Base-by-base conservation (phyloP, 1,140 invertebrate species). In the Dendrolimus kikuchii region DNA sequence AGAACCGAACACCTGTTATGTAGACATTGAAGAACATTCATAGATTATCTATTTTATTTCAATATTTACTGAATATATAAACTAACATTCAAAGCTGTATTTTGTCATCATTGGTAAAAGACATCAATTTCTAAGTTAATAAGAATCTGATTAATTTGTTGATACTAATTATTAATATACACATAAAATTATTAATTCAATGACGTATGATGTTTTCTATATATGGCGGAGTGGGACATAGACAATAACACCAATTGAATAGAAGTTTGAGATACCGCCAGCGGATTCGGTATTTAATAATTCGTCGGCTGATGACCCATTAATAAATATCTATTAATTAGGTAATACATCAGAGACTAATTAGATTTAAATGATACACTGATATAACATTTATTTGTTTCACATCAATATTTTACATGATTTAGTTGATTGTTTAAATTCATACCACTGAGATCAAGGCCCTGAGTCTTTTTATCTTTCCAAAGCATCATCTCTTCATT, bases 371-470 rank as follows among this genome's bases (percentile, higher is more conserved):
- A 23, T 23, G 23, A 23, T 23, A 23, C 23, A 23, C 23, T 23
- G 23, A 23, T 23, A 23, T 23, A 23, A 23, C 23, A 23, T 23
- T 23, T 23, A 23, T 23, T 64, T 57, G 67, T 63, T 66, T 59
- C 63, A 65, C 66, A 55, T 52, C 53, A 60, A 65, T 62, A 61
- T 50, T 53, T 54, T 64, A 51, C 45, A 48, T 49, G 46, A 48
- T 47, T 57, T 53, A 43, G 60, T 57, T 57, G 60, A 71, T 67
- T 68, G 55, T 68, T 73, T 64, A 66, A 69, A 69, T 67, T 79
- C 61, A 74, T 69, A 64, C 71, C 70, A 71, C 74, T 81, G 79
- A 86, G 81, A 84, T 83, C 79, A 80, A 73, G 66, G 69, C 71
- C 77, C 72, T 71, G 60, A 66, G 74, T 68, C 65, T 75, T 74